These are phyloP conservation scores for Nestor notabilis DNA, from an alignment of 2,113 vertebrate species.

Conservation along the genomic window DNA sequence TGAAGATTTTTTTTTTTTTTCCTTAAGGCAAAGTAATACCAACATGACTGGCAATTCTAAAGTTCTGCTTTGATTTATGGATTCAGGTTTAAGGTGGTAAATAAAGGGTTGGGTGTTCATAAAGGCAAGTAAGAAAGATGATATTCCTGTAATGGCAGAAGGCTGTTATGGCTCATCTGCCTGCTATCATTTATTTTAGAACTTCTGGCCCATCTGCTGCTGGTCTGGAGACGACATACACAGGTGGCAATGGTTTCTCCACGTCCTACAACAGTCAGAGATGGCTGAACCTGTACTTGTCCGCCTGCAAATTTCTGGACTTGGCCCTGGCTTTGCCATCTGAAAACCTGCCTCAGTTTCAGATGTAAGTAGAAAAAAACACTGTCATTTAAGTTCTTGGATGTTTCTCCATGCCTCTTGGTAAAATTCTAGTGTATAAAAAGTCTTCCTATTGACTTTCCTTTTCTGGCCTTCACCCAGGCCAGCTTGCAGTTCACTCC, in stretches of 20 bases:
- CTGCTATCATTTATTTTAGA: conserved; percentile 66
- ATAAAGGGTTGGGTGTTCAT: not conserved
- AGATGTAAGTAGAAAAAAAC: conserved; percentile 88
- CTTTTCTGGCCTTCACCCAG: not conserved
- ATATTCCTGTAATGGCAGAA: not conserved
- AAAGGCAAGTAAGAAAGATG: not conserved
- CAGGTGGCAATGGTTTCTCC: conserved; percentile 96
- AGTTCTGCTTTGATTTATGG: not conserved
- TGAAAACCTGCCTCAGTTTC: conserved; percentile 97
- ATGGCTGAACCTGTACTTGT: conserved; percentile 98
- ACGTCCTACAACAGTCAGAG: conserved; percentile 98
- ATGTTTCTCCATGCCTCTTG: not conserved
- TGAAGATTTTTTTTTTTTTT: not conserved
- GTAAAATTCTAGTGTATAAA: not conserved
- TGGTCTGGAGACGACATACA: conserved; percentile 95
- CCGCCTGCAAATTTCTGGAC: conserved; percentile 98
- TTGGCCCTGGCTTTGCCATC: conserved; percentile 94
- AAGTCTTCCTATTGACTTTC: not conserved
- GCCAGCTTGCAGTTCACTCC: not conserved
- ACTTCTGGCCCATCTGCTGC: conserved; percentile 93
- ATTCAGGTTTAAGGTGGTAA: not conserved
- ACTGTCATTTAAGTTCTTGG: not conserved
- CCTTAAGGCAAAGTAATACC: not conserved
- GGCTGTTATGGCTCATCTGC: not conserved
- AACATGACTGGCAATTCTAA: not conserved